Evolutionary conservation across 1,140 invertebrate species (phyloP), one percentile per base, ranked within the genome.

Genomic region (Drosophila repleta): DNA sequence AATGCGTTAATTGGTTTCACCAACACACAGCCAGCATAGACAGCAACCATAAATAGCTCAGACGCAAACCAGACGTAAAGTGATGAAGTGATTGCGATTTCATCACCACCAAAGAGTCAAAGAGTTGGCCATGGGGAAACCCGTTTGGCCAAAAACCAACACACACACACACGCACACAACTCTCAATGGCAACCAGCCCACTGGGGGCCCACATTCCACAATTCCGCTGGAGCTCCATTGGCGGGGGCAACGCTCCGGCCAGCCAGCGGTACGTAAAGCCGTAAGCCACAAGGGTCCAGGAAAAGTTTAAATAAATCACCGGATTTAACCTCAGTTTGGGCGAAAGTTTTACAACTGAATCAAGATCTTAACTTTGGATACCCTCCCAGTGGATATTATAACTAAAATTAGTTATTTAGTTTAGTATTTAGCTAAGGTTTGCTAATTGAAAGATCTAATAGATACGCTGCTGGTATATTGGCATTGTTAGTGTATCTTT

Each of bases 241-340:
- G 39, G 24, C 26, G 45, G 43, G n/a, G 39, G 35, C 39, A 15
- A 6, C 7, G 29, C 6, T 10, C 7, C 8, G 29, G 29, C 26
- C 26, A 11, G 29, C 29, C 29, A 32, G 20, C 46, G 17, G 41
- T 24, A 55, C 39, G 32, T 32, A 46, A 39, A 43, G 45, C 32
- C 46, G 65, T 17, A 52, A 43, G 37, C 35, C 32, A 52, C 56
- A 18, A 60, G 37, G 20, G 55, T 55, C 51, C 41, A 43, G 24
- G 13, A 60, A 58, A 76, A 79, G 56, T 69, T 60, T 61, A 66
- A 66, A 80, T 80, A 77, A 85, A 84, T 85, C 76, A 77, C 74
- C 81, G 70, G 74, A 85, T 84, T 84, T 73, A 55, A 70, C 55
- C 35, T 55, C 2, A n/a, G n/a, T n/a, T n/a, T n/a, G n/a, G n/a